Evolutionary conservation across 2,113 vertebrate genomes (phyloP), one percentile per base, ranked within the genome.

Genomic region (Ancistrus triradiatus): DNA sequence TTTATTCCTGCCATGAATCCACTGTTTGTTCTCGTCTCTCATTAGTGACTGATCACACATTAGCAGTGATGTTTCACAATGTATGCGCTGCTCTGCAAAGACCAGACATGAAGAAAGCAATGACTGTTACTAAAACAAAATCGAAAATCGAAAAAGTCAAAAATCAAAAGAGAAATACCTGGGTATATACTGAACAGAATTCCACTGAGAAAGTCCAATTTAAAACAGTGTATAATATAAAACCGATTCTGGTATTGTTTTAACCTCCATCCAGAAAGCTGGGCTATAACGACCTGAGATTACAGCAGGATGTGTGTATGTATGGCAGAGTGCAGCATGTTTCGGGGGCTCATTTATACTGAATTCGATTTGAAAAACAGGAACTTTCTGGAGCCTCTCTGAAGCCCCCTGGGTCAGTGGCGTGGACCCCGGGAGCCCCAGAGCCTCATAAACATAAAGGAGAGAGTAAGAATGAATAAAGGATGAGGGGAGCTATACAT

Each of bases 401-500:
- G 61, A 48, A 59, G 70, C 77, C 79, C 77, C 75, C 50, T 59
- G 74, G 85, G 84, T 85, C 81, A 83, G 65, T 67, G 22, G 38
- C 49, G 15, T 57, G 75, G 64, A 79, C 79, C 79, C 47, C 14
- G 77, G 74, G 75, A 81, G 78, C 75, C 77, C 64, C 69, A 75
- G 78, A 78, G 74, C 81, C 83, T 84, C 81, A 88, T 88, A 80
- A 86, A 87, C 85, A 87, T 87, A 88, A 86, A 87, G 84, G 79
- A 76, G 84, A 76, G 81, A 81, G 79, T 82, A 73, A 48, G 64
- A 66, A 83, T 89, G 81, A 88, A 89, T 88, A 88, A 88, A 80
- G 82, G 76, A 88, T 87, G 86, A 89, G 84, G 78, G 72, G 74
- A 80, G 86, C 82, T 85, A 80, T 85, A 84, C 86, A 89, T 89